phyloP scores from a whole-genome alignment of 2,888 invertebrate genomes.

The Pheosia gnoma region DNA sequence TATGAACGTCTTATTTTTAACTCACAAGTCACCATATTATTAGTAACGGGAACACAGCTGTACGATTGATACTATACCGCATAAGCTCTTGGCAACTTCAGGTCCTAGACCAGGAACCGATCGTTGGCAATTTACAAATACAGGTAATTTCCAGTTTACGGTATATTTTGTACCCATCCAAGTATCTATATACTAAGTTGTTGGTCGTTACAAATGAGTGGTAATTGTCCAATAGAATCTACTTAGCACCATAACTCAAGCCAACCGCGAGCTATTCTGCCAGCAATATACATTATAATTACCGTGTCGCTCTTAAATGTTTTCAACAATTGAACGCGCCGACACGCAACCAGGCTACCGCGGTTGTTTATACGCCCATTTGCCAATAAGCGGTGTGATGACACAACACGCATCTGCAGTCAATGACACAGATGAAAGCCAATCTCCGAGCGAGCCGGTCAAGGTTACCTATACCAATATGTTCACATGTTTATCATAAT shows the following conservation, averaged over 20 bases:
- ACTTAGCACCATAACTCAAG: neutral
- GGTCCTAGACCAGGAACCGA: too few species aligned
- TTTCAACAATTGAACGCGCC: constrained; percentile 18
- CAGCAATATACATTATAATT: constrained; percentile 20
- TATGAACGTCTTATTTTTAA: too few species aligned
- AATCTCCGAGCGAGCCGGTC: constrained; percentile 46
- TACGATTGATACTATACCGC: too few species aligned
- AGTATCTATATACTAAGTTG: too few species aligned
- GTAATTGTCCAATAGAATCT: neutral
- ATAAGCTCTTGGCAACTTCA: too few species aligned
- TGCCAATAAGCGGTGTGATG: constrained; percentile 4
- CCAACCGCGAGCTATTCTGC: constrained; percentile 7
- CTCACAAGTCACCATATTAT: too few species aligned
- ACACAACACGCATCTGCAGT: constrained; percentile 21
- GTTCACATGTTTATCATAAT: neutral
- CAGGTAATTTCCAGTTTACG: too few species aligned
- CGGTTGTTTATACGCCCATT: constrained; percentile 23
- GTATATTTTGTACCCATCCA: too few species aligned
- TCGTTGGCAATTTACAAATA: too few species aligned
- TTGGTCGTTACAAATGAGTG: neutral
- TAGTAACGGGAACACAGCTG: too few species aligned
- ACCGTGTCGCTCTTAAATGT: constrained; percentile 16
- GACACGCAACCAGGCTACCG: constrained; percentile 19
- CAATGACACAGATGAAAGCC: constrained; percentile 48
- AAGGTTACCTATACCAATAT: constrained; percentile 46